These are phyloP conservation scores for Chrysochloris asiatica DNA, from an alignment of 2,113 vertebrate genomes.

Conservation along the genomic window DNA sequence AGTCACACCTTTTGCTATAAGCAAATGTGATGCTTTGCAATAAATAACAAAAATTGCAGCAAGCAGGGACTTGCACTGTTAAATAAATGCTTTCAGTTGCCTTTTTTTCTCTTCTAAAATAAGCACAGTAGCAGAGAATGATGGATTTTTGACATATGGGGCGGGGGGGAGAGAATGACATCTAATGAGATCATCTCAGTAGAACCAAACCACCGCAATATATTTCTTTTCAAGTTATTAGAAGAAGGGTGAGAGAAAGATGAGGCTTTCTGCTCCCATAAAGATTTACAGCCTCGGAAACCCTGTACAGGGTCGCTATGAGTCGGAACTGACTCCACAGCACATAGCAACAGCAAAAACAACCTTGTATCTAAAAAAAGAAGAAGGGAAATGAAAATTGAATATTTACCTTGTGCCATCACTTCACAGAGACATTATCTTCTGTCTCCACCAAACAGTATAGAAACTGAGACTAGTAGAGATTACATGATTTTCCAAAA, in stretches of 20 bases:
- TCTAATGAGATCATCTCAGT: conserved; percentile 32
- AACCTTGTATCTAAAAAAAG: too few relatives aligned
- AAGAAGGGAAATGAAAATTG: not conserved
- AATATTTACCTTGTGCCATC: not conserved
- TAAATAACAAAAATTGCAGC: conserved; percentile 55
- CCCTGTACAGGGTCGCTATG: too few relatives aligned
- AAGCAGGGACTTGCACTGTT: conserved; percentile 46
- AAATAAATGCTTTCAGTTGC: conserved; percentile 21
- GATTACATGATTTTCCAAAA: conserved; percentile 12
- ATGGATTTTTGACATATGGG: conserved; percentile 40
- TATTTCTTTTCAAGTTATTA: conserved; percentile 44
- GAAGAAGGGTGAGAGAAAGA: not conserved
- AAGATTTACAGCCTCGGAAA: too few relatives aligned
- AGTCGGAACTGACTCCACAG: too few relatives aligned
- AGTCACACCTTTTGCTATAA: conserved; percentile 49
- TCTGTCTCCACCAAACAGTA: not conserved
- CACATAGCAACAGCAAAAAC: too few relatives aligned
- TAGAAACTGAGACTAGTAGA: conserved; percentile 26
- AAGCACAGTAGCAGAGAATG: conserved; percentile 30
- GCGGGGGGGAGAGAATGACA: not conserved
- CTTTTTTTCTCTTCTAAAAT: conserved; percentile 53
- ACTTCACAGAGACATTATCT: conserved; percentile 31
- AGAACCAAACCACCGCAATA: not conserved
- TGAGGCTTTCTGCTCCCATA: too few relatives aligned
- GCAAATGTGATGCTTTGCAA: conserved; percentile 41